phyloP scores from a whole-genome alignment of 2,888 invertebrate genomes.

The Anthrax anthrax region DNA sequence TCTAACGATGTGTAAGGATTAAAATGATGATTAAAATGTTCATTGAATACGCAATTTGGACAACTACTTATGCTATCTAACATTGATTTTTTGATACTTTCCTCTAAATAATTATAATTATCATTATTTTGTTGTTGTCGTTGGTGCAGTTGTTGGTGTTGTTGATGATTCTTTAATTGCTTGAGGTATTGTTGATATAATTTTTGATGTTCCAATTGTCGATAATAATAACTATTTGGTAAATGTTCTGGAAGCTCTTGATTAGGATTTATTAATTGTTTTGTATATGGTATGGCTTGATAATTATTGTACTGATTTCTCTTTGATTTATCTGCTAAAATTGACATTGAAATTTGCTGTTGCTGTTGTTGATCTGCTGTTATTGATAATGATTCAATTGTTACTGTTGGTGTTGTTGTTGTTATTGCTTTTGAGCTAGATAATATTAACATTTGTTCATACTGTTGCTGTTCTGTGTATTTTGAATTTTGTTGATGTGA shows the following conservation, averaged over 20 bases:
- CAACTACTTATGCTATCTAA: constrained; percentile 9
- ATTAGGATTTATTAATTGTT: too few relatives aligned
- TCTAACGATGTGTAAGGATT: constrained; percentile 4
- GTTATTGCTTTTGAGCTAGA: neutral
- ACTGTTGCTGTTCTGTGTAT: too few relatives aligned
- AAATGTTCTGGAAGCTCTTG: neutral
- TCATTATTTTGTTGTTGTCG: constrained; percentile 1
- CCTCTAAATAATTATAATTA: constrained; percentile 4
- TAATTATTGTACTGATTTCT: too few relatives aligned
- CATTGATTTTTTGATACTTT: constrained; percentile 3
- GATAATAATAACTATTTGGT: neutral
- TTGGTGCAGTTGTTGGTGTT: neutral
- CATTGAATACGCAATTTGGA: constrained; percentile 10
- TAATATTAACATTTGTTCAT: too few relatives aligned
- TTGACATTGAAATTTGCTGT: too few relatives aligned
- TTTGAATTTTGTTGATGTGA: constrained; percentile 1
- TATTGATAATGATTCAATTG: neutral
- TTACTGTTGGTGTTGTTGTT: constrained; percentile 2
- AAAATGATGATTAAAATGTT: constrained; percentile 2
- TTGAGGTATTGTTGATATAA: constrained; percentile 2
- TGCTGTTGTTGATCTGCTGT: neutral
- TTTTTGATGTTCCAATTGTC: neutral
- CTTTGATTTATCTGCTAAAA: too few relatives aligned
- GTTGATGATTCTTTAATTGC: neutral
- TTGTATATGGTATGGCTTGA: too few relatives aligned